phyloP scores from a whole-genome alignment of 2,888 invertebrate genomes.

The Sicus ferrugineus region DNA sequence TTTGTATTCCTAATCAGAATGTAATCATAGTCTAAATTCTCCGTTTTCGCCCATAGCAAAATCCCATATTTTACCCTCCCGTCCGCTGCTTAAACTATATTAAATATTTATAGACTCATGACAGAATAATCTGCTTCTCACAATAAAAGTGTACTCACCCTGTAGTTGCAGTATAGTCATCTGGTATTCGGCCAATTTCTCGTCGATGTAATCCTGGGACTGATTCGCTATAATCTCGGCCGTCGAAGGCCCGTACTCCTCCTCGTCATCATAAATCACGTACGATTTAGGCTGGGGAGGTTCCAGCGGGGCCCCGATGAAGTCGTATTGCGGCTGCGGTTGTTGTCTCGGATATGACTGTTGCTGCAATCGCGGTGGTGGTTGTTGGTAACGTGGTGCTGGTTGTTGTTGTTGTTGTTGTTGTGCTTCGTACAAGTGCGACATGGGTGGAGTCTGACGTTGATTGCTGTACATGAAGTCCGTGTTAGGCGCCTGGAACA shows the following conservation, averaged over 20 bases:
- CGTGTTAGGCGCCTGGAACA: slow-evolving; percentile 70
- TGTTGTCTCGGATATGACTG: slow-evolving; percentile 54
- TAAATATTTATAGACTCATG: too few relatives aligned
- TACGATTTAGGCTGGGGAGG: slow-evolving; percentile 73
- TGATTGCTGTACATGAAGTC: slow-evolving; percentile 69
- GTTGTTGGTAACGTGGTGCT: slow-evolving; percentile 55
- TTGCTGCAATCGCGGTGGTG: slow-evolving; percentile 51
- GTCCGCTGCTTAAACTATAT: too few relatives aligned
- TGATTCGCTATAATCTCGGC: slow-evolving; percentile 93
- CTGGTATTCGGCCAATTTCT: slow-evolving; percentile 92
- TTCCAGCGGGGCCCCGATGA: slow-evolving; percentile 78
- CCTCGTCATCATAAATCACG: slow-evolving; percentile 71
- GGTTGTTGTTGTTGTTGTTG: slow-evolving; percentile 57
- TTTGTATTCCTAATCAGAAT: too few relatives aligned
- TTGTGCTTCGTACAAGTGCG: slow-evolving; percentile 50
- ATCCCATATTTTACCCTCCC: too few relatives aligned
- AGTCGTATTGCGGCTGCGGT: slow-evolving; percentile 61
- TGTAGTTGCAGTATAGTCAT: slow-evolving; percentile 89
- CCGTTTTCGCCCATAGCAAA: too few relatives aligned
- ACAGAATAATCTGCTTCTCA: too few relatives aligned
- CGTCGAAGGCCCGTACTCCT: slow-evolving; percentile 83
- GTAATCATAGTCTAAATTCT: too few relatives aligned
- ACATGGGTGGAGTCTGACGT: slow-evolving; percentile 66
- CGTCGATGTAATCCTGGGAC: slow-evolving; percentile 93
- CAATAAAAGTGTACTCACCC: slow-evolving; percentile 68